Percentiles rank a stretch among this genome's conserved stretches.
Conservation (phyloP, 2,113 vertebrate species). For the Marmota monax region DNA sequence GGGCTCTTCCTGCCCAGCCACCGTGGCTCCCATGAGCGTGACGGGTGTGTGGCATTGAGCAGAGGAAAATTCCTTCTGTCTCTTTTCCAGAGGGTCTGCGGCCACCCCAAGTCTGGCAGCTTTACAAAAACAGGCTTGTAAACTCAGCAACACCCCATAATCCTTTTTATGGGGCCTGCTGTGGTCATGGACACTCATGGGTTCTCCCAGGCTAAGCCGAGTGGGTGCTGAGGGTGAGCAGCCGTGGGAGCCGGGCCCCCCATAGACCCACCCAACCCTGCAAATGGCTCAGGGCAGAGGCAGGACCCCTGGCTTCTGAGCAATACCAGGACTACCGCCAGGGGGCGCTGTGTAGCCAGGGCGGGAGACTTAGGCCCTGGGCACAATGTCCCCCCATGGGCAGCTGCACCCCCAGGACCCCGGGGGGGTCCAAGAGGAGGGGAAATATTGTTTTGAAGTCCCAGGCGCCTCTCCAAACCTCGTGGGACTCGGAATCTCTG, state of each 20-base stretch:
- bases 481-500: not conserved
- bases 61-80: conserved; percentile 50
- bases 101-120: conserved; percentile 78
- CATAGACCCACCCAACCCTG: accelerated
- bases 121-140: conserved; percentile 81
- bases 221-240: conserved; percentile 15
- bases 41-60: conserved; percentile 62
- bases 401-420: not conserved
- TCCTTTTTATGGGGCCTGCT: conserved; percentile 78
- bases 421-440: accelerated
- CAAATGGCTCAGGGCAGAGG: not conserved
- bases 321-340: conserved; percentile 5
- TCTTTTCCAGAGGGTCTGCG: conserved; percentile 38
- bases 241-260: not conserved
- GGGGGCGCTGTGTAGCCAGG: conserved; percentile 19
- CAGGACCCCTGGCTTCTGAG: not conserved
- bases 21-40: not conserved
- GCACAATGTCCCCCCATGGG: no score
- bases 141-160: conserved; percentile 82
- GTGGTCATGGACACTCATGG: conserved; percentile 75
- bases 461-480: not conserved
- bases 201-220: conserved; percentile 61
- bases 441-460: accelerated
- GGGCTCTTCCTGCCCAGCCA: not conserved
- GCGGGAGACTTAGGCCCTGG: not conserved